Base-by-base conservation (phyloP, 64 coral and sea anemone genomes). In the Actinia tenebrosa region DNA sequence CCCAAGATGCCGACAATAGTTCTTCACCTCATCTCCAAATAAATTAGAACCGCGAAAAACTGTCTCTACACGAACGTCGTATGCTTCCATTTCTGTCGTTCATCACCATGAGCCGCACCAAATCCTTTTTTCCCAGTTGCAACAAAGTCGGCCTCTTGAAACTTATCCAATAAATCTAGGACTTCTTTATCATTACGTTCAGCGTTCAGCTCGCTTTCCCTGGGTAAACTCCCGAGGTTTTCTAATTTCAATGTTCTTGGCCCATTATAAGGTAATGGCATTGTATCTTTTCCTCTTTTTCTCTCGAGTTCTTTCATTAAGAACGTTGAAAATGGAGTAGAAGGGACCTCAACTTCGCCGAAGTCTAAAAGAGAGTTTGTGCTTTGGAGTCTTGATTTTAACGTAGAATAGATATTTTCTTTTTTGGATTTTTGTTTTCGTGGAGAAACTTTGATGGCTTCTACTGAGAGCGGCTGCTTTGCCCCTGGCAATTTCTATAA, bases 91-190 rank as follows among this genome's bases (percentile, higher is more conserved):
- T 30, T 37, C 23, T 75, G 69, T 16, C 25, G n/a, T 15, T 75
- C 69, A 75, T 6, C 22, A 16, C 77, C 14, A 79, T 44, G 10
- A 3, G 11, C 64, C 83, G 53, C 71, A 3, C 53, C 83, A 25
- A 91, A 79, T 3, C 53, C 82, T 66, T 86, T 91, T 78, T 66
- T 66, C 59, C 89, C 89, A 27, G 66, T 91, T 23, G 89, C 89
- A 63, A 91, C 83, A 80, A 64, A 86, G 37, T 91, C 85, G 1
- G 89, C 89, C 64, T 91, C 89, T 80, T 86, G 83, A 50, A 91
- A 60, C 60, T 86, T 91, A n/a, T 86, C 89, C 15, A 91, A 44
- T 17, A 91, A 78, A 47, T 91, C 83, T 25, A 79, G 27, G 45
- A 86, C 83, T 91, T 72, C 56, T 45, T 63, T 77, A 46, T 82